Conservation (phyloP, 2,888 invertebrate species). For the Epirrita christyi region DNA sequence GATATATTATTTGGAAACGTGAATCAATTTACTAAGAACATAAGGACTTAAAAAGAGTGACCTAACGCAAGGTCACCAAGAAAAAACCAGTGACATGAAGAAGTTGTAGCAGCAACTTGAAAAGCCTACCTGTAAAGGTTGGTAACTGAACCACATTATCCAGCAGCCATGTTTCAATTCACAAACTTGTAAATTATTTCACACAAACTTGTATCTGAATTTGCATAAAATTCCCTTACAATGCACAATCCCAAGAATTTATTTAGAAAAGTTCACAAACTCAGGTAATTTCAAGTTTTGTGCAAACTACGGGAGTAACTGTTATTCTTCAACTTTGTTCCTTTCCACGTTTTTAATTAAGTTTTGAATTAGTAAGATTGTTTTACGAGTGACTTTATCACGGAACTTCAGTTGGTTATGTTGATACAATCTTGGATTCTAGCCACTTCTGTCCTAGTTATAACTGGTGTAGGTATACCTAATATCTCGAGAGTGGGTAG, state of each 20-base stretch:
- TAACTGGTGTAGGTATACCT: neutral
- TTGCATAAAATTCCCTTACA: slow-evolving; percentile 23
- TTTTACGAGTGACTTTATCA: slow-evolving; percentile 27
- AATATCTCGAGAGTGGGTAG: too few relatives aligned
- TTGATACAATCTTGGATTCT: neutral
- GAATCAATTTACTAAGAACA: too few relatives aligned
- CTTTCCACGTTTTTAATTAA: slow-evolving; percentile 34
- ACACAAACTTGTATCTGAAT: slow-evolving; percentile 21
- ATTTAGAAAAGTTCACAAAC: slow-evolving; percentile 30
- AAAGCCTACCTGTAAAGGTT: neutral
- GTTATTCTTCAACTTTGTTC: slow-evolving; percentile 32
- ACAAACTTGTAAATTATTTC: neutral
- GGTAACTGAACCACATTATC: too few relatives aligned
- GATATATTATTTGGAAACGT: too few relatives aligned
- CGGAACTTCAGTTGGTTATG: neutral
- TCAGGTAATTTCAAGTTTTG: slow-evolving; percentile 38
- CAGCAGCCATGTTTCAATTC: too few relatives aligned
- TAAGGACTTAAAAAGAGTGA: too few relatives aligned
- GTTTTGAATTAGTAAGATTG: slow-evolving; percentile 32
- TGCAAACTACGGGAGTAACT: slow-evolving; percentile 30
- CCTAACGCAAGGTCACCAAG: too few relatives aligned
- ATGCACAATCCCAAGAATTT: slow-evolving; percentile 31
- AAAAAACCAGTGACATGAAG: too few relatives aligned
- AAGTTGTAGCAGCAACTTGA: too few relatives aligned
- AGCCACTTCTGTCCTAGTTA: neutral